phyloP scores from a whole-genome alignment of 2,113 vertebrate species.

The Rhadina sibilatrix region DNA sequence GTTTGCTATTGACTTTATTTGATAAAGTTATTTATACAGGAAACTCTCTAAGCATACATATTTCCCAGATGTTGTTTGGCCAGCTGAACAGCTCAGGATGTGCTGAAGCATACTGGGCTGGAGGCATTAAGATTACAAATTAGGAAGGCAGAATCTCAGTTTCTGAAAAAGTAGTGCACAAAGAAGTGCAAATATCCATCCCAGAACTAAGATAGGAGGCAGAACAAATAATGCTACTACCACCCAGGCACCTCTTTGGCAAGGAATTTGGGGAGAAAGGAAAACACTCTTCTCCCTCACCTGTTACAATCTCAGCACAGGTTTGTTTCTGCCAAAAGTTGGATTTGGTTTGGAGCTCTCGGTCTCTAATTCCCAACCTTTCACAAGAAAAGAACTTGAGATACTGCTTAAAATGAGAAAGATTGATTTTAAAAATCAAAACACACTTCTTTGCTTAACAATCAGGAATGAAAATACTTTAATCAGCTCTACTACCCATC shows the following conservation, averaged over 20 bases:
- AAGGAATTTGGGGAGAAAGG: not conserved
- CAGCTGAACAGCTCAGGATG: not conserved
- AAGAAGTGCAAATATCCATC: not conserved
- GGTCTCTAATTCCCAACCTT: not conserved
- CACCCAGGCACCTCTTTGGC: not conserved
- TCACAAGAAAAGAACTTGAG: not conserved
- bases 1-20: conserved; percentile 51
- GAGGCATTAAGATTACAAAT: conserved; percentile 41
- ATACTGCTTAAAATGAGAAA: not conserved
- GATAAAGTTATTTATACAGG: conserved; percentile 10
- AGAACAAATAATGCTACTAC: not conserved
- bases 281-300: not conserved
- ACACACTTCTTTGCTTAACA: not conserved
- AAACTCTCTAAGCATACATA: conserved; percentile 19
- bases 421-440: not conserved
- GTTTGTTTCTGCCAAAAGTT: not conserved
- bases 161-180: not conserved
- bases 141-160: not conserved
- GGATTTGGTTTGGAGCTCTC: not conserved
- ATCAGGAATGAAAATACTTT: not conserved
- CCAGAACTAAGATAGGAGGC: not conserved
- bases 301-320: not conserved
- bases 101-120: not conserved
- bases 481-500: not conserved
- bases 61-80: conserved; percentile 43